Percentiles rank a stretch among this genome's conserved stretches.
Conservation (phyloP, 2,797 vertebrate species). For the Coranthus polyacanthus region DNA sequence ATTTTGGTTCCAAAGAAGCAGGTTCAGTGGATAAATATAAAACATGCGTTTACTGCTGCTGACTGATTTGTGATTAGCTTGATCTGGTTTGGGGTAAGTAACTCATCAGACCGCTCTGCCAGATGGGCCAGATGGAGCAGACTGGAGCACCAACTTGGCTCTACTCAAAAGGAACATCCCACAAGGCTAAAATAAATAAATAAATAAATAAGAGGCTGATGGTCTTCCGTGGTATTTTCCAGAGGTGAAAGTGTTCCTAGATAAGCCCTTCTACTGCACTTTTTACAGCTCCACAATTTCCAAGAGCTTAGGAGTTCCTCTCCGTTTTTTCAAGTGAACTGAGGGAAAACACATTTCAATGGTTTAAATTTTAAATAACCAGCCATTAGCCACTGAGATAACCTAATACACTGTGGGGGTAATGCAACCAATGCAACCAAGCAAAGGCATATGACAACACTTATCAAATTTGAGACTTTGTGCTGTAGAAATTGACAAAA, state of each 20-base stretch:
- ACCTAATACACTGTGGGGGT: not conserved
- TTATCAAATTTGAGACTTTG: not conserved
- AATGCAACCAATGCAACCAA: slow-evolving; percentile 10
- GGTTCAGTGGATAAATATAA: slow-evolving; percentile 2
- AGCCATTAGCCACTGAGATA: not conserved
- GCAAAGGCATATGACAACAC: not conserved
- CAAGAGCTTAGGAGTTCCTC: slow-evolving; percentile 11
- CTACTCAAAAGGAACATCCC: slow-evolving; percentile 10
- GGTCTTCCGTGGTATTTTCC: slow-evolving; percentile 34
- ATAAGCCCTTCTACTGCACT: slow-evolving; percentile 27
- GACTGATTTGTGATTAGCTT: slow-evolving; percentile 23
- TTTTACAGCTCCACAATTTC: slow-evolving; percentile 23
- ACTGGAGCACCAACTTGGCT: slow-evolving; percentile 15
- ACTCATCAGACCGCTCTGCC: slow-evolving; percentile 21
- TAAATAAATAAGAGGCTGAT: slow-evolving; percentile 12
- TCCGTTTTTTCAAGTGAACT: slow-evolving; percentile 18
- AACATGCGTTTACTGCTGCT: not conserved
- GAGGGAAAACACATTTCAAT: not conserved
- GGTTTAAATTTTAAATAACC: not conserved
- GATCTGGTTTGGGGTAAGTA: slow-evolving; percentile 20
- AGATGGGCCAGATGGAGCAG: slow-evolving; percentile 26
- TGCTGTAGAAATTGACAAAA: too few species aligned
- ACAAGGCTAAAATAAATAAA: not conserved
- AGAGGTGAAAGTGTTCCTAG: slow-evolving; percentile 32
- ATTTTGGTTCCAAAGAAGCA: slow-evolving; percentile 1